phyloP scores from a whole-genome alignment of 2,888 invertebrate genomes.

The Dynastes grantii region DNA sequence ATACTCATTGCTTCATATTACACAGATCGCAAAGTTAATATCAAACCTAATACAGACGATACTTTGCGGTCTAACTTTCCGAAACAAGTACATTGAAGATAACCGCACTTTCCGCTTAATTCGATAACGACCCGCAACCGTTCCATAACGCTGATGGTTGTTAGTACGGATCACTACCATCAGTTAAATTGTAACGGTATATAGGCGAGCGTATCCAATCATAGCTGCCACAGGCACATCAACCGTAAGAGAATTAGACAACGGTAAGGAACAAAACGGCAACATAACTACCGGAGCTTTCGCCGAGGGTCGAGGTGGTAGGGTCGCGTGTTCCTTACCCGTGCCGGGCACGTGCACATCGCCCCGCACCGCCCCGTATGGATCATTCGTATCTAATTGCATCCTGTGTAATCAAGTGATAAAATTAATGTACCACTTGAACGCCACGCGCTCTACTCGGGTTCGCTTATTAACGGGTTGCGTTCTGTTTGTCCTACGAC shows the following conservation, averaged over 20 bases:
- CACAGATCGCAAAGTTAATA: background rate
- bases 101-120: constrained; percentile 38
- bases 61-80: constrained; percentile 9
- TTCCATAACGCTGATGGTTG: constrained; percentile 32
- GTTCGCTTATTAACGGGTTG: constrained; percentile 55
- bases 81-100: background rate
- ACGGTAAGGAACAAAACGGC: constrained; percentile 21
- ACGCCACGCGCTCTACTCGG: constrained; percentile 63
- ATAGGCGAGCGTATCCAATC: constrained; percentile 18
- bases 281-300: constrained; percentile 12
- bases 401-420: constrained; percentile 68
- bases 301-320: constrained; percentile 28
- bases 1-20: no score
- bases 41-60: background rate
- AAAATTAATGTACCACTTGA: constrained; percentile 68
- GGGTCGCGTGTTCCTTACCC: constrained; percentile 55
- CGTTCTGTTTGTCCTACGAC: constrained; percentile 51
- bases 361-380: constrained; percentile 55
- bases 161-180: constrained; percentile 29
- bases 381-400: constrained; percentile 66
- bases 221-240: constrained; percentile 40
- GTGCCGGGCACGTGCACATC: constrained; percentile 53
- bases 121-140: constrained; percentile 39
- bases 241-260: constrained; percentile 38
- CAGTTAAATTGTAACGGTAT: constrained; percentile 33